These are phyloP conservation scores for Adelosebastes latens DNA, from an alignment of 2,797 vertebrate genomes.

Conservation along the genomic window DNA sequence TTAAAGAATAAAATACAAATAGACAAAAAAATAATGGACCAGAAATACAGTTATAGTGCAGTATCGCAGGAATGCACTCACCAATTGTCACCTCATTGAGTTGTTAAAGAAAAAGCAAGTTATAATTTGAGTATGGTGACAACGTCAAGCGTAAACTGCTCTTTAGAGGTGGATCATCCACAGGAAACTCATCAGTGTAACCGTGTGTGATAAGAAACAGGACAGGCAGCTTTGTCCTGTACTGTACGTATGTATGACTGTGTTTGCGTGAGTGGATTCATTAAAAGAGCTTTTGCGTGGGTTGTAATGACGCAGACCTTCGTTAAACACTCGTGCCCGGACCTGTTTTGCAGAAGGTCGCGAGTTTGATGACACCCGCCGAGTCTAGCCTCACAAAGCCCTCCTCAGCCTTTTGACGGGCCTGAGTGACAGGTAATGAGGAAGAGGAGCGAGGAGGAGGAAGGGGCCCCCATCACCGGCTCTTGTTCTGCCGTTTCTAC, in stretches of 20 bases:
- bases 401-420: constrained; percentile 3
- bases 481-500: constrained; percentile 52
- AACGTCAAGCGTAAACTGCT: background rate
- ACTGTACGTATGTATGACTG: background rate
- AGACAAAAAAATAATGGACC: background rate
- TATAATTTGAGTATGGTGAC: background rate
- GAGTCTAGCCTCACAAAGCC: constrained; percentile 47
- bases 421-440: constrained; percentile 63
- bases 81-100: background rate
- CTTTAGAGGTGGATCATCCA: accelerated
- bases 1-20: background rate
- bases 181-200: background rate
- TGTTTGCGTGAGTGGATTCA: constrained; percentile 8
- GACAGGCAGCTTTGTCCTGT: background rate
- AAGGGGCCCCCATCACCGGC: constrained; percentile 13
- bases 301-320: background rate
- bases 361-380: constrained; percentile 27
- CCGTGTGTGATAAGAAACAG: background rate
- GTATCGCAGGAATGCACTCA: background rate
- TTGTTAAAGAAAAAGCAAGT: background rate
- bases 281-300: constrained; percentile 19
- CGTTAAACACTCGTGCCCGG: constrained; percentile 9
- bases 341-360: constrained; percentile 45
- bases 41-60: background rate
- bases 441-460: constrained; percentile 37